Conservation (phyloP, 1,140 invertebrate species). For the Euwallacea fornicatus region DNA sequence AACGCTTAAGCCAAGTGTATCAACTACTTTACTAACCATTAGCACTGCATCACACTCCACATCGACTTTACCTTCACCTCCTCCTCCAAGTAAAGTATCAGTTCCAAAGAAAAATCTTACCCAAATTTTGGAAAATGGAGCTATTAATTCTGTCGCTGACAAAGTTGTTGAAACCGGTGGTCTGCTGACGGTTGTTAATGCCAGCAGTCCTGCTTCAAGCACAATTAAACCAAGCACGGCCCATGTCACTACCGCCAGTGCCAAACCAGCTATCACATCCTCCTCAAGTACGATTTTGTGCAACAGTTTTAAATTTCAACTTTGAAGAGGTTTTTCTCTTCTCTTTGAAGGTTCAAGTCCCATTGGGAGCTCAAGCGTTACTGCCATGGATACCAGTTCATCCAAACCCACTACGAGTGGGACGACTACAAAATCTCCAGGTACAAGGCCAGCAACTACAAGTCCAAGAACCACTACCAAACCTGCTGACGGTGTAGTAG, state of each 20-base stretch:
- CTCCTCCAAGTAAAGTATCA: conserved; percentile 28
- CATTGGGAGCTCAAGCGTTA: too few species aligned
- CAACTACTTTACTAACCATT: conserved; percentile 1
- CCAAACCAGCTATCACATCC: neutral
- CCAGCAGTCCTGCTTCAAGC: too few species aligned
- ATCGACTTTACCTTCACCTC: conserved; percentile 22
- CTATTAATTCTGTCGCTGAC: conserved; percentile 38
- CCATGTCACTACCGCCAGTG: too few species aligned
- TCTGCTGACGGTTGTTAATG: neutral
- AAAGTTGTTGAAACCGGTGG: conserved; percentile 28
- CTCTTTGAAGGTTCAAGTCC: too few species aligned
- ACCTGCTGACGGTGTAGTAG: conserved; percentile 51
- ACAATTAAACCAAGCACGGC: too few species aligned
- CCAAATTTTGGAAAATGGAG: conserved; percentile 15
- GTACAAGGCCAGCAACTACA: neutral
- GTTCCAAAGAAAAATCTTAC: conserved; percentile 28
- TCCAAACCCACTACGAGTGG: neutral
- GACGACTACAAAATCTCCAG: neutral
- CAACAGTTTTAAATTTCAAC: too few species aligned
- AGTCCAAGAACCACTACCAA: neutral
- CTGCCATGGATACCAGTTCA: neutral
- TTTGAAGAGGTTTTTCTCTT: too few species aligned
- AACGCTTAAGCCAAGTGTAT: too few species aligned
- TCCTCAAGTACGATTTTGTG: neutral
- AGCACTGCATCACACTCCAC: conserved; percentile 17